These are phyloP conservation scores for Xenops minutus DNA, from an alignment of 2,797 vertebrate genomes.

Conservation along the genomic window DNA sequence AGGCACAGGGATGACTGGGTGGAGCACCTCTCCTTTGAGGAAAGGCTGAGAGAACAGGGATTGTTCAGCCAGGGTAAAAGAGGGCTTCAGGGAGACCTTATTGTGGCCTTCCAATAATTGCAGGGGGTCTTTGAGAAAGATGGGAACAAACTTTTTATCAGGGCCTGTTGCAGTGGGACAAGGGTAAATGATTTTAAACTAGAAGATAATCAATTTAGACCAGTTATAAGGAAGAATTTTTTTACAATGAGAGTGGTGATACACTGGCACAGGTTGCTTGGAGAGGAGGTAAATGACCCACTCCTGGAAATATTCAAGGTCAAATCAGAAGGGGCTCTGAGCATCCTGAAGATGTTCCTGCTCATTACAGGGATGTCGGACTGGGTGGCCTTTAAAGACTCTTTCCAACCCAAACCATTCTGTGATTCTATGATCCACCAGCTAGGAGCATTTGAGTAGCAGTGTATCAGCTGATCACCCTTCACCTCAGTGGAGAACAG, in stretches of 20 bases:
- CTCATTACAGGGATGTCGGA: not conserved
- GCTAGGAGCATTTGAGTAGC: not conserved
- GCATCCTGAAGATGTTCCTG: not conserved
- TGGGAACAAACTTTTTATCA: not conserved
- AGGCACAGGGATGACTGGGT: not conserved
- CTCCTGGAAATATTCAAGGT: not conserved
- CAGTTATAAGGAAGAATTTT: not conserved
- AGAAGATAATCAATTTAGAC: not conserved
- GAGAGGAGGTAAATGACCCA: not conserved
- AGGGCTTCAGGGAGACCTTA: no score
- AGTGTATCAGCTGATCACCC: not conserved
- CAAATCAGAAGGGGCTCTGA: fast-evolving
- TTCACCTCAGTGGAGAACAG: not conserved
- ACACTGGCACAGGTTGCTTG: not conserved
- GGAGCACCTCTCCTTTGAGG: not conserved
- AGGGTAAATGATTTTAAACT: not conserved
- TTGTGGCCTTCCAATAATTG: not conserved
- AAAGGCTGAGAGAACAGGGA: not conserved
- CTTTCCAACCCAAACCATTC: not conserved
- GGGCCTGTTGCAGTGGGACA: not conserved
- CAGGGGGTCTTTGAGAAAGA: not conserved
- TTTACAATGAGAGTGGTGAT: not conserved
- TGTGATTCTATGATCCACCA: no score
- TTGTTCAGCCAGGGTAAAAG: not conserved
- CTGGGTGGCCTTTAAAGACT: not conserved